Evolutionary conservation across 2,888 invertebrate genomes (phyloP), one percentile per base, ranked within the genome.

Genomic region (Nephrotoma flavescens): DNA sequence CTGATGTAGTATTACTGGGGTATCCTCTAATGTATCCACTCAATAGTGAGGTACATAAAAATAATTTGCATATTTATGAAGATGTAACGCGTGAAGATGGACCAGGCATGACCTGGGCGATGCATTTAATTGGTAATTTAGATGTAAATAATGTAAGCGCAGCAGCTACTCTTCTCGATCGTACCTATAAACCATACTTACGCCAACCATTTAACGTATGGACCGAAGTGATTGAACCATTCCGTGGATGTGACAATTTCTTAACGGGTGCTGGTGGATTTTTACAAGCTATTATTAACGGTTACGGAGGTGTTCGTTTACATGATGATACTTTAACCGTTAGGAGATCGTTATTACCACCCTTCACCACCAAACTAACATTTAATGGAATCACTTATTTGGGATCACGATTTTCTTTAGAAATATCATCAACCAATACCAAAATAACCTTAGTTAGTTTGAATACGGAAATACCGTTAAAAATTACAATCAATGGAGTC

Each of bases 101-200:
- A 0, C 94, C 94, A 0, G 94, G 94, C 0, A 94, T 94, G 94
- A 94, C 94, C 0, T 94, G 94, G 94, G 93, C 94, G 85, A 94
- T 94, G 93, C 94, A 94, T 89, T 90, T 93, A 0, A 92, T 94
- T 0, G 94, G 94, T 5, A 93, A 93, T 88, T 89, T 94, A 57
- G 91, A 91, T 41, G 88, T 93, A 11, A 91, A 90, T 0, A 91
- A 93, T 47, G 88, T 89, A 1, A 87, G 88, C 0, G 90, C 91
- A 41, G 94, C 94, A 0, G 91, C 91, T 0, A 88, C 89, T 2
- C 90, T 93, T 88, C 94, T 94, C 88, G 91, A 92, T 86, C 92
- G 91, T 86, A 93, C 93, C 88, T 93, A 92, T 87, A 90, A 91
- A 87, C 91, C 90, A 85, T 94, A 94, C 88, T 93, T 94, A 0